Conservation (phyloP, 2,797 vertebrate species). For the Lepidocolaptes lacrymiger region DNA sequence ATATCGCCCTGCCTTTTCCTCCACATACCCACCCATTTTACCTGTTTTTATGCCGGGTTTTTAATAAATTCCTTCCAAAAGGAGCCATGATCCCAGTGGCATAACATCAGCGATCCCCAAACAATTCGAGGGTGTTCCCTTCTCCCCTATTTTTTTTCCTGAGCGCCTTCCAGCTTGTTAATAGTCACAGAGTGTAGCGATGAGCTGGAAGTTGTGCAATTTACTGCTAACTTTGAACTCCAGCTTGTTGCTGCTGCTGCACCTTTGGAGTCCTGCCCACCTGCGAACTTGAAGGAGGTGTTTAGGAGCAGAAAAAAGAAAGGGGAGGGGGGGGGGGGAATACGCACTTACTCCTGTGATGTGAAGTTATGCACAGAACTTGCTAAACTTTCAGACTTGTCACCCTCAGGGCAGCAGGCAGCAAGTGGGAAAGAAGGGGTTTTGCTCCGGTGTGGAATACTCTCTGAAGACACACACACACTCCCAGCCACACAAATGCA, state of each 20-base stretch:
- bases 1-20: background rate
- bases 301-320: constrained; percentile 70
- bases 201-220: constrained; percentile 80
- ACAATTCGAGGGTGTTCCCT: constrained; percentile 33
- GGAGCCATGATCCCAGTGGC: constrained; percentile 85
- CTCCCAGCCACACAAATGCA: background rate
- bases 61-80: constrained; percentile 91
- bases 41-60: constrained; percentile 92
- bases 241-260: constrained; percentile 71
- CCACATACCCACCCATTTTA: constrained; percentile 65
- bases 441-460: constrained; percentile 24
- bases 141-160: constrained; percentile 46
- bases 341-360: constrained; percentile 60
- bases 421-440: constrained; percentile 13
- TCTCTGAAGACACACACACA: background rate
- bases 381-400: constrained; percentile 58
- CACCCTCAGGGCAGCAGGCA: constrained; percentile 45
- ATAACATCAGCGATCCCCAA: constrained; percentile 31
- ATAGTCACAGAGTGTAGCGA: constrained; percentile 67
- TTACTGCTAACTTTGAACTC: constrained; percentile 79
- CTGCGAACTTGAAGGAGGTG: constrained; percentile 73
- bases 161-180: constrained; percentile 62
- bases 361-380: constrained; percentile 62
- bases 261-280: constrained; percentile 82
- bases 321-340: background rate